Evolutionary conservation across 1,140 invertebrate species (phyloP).

Genomic region (Paraescarpia echinospica): DNA sequence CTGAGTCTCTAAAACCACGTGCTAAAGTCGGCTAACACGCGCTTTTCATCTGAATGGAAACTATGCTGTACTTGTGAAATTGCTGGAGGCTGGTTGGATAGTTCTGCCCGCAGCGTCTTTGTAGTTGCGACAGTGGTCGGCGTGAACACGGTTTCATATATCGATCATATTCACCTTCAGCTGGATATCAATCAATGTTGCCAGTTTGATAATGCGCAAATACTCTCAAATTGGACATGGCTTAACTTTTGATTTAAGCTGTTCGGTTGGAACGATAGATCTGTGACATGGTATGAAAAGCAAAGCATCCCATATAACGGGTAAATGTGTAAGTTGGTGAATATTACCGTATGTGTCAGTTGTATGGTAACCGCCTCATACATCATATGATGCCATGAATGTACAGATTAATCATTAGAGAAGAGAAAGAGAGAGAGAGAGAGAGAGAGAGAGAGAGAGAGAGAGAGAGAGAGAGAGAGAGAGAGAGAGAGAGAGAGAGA

Average conservation of each 20-base stretch:
- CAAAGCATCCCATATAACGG: neutral
- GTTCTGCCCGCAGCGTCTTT: neutral
- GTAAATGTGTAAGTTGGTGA: neutral
- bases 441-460: too few relatives aligned
- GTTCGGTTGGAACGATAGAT: neutral
- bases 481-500: too few relatives aligned
- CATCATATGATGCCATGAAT: too few relatives aligned
- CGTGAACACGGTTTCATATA: neutral
- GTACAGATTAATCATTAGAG: too few relatives aligned
- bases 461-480: too few relatives aligned
- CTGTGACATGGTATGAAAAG: neutral
- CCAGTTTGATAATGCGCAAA: neutral
- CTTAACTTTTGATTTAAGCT: neutral
- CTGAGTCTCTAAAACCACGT: neutral
- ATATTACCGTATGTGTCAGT: neutral
- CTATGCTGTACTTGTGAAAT: neutral
- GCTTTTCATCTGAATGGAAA: neutral
- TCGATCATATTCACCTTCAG: neutral
- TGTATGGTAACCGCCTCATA: too few relatives aligned
- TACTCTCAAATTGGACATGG: neutral
- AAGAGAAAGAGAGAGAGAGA: too few relatives aligned
- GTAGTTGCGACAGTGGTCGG: neutral
- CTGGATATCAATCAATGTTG: neutral
- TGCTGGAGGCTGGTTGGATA: neutral
- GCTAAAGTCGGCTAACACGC: neutral